phyloP scores from a whole-genome alignment of 2,888 invertebrate species.

The Drosophila imparisetae region DNA sequence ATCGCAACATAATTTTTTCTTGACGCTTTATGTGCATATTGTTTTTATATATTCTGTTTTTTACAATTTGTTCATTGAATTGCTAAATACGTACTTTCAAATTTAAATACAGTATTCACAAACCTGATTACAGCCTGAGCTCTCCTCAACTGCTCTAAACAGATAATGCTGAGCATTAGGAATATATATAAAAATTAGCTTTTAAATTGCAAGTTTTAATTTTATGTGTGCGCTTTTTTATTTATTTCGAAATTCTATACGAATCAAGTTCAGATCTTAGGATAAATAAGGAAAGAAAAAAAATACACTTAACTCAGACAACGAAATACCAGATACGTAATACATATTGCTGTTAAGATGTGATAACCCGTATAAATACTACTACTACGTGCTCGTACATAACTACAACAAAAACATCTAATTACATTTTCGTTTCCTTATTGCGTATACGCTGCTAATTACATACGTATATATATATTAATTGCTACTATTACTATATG shows the following conservation, averaged over 20 bases:
- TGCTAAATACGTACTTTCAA: conserved; percentile 4
- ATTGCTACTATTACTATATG: conserved; percentile 73
- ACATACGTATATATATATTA: conserved; percentile 62
- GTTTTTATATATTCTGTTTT: background rate
- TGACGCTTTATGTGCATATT: conserved; percentile 4
- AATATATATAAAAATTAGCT: background rate
- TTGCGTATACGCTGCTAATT: conserved; percentile 70
- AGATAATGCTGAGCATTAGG: background rate
- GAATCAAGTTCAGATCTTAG: conserved; percentile 1
- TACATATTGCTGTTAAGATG: conserved; percentile 52
- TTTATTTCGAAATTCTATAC: background rate
- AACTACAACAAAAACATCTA: conserved; percentile 49
- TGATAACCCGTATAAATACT: conserved; percentile 34
- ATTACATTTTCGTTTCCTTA: conserved; percentile 61
- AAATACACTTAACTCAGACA: background rate
- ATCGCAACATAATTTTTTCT: conserved; percentile 9
- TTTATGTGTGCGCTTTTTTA: background rate
- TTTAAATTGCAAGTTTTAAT: background rate
- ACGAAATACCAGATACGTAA: conserved; percentile 41
- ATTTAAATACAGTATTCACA: conserved; percentile 13
- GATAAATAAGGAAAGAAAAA: background rate
- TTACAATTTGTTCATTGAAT: background rate
- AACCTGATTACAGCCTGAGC: background rate
- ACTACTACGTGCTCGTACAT: conserved; percentile 20
- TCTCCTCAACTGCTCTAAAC: too few species aligned